Base-by-base conservation (phyloP, 2,888 invertebrate genomes). In the Thereva nobilitata region DNA sequence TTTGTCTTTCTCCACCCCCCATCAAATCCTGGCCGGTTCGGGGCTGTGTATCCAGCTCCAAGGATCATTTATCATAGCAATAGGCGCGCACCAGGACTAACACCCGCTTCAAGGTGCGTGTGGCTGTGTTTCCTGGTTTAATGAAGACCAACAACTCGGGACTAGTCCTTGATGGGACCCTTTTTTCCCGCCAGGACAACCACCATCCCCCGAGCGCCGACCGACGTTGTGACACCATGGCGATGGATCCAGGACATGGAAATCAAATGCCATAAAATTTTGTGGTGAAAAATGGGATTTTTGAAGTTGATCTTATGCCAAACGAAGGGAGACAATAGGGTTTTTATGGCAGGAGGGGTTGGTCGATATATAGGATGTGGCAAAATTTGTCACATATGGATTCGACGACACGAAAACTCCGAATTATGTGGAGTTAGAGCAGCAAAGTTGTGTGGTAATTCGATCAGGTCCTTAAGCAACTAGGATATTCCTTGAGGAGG, bases 181-280 rank as follows among this genome's bases (percentile, higher is more conserved):
- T 2, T 23, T 23, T 23, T 23, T 23, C 23, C 23, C 23, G 2
- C 23, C 23, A 23, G 23, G 23, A 23, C 23, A 2, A 23, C 23
- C 1, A 23, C 23, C 23, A 23, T 2, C 23, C 23, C 23, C 23
- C 23, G 23, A 23, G 23, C 23, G 23, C 2, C 23, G 23, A 23
- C 23, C 23, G 23, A 23, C 23, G 23, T 23, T 23, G 23, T 23
- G 23, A 23, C 50, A 23, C 50, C n/a, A 38, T 50, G 57, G 47
- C 9, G 23, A 34, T 49, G 37, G 47, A 44, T 47, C 23, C 66
- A 38, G 12, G 23, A 40, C 35, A 66, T 56, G 44, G 57, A 66
- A 68, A 68, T 66, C 68, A 66, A 66, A 66, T 68, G 55, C 66
- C 68, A 68, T 68, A 64, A 68, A 68, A 66, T 68, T 63, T 66